Evolutionary conservation across 2,113 vertebrate genomes (phyloP), one percentile per base, ranked within the genome.

Genomic region (Semnopithecus entellus): DNA sequence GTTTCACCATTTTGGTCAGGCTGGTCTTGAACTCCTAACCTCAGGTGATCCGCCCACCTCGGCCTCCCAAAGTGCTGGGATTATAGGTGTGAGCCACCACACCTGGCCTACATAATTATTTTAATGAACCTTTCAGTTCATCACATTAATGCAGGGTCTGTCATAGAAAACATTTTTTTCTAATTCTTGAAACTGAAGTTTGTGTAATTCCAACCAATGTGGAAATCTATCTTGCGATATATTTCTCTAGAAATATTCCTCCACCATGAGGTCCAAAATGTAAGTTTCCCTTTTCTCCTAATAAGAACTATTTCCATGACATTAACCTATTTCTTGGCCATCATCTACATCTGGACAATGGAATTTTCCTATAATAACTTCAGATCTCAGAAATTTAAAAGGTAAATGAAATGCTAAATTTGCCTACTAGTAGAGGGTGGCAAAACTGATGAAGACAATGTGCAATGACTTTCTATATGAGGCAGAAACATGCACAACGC

Each of bases 401-500:
- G 27, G n/a, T 88, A 97, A 97, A 88, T 78, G 8, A 6, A 50
- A 87, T 25, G 68, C 80, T 23, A 84, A 91, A 23, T 52, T n/a
- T 91, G 89, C 6, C 12, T 59, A 20, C 1, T 57, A 45, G 12
- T 40, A 52, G 40, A 59, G n/a, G 83, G 8, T 30, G 94, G 66
- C 12, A 40, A 91, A 96, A 92, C 16, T 52, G 61, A 91, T 93
- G 30, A 30, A n/a, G 66, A 88, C 88, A 96, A 88, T 95, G 94
- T 95, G 95, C 92, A 82, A 27, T 59, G 72, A 59, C 82, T 43
- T 90, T 84, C 25, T 95, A 94, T 96, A 88, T 45, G 50, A 97
- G 94, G 97, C 61, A 97, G 66, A 94, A 94, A 96, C 88, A 97
- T 96, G 43, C 30, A 81, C 86, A 96, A 90, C 23, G 18, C 96